Base-by-base conservation (phyloP, 2,797 vertebrate genomes). In the Sebastes reedi region DNA sequence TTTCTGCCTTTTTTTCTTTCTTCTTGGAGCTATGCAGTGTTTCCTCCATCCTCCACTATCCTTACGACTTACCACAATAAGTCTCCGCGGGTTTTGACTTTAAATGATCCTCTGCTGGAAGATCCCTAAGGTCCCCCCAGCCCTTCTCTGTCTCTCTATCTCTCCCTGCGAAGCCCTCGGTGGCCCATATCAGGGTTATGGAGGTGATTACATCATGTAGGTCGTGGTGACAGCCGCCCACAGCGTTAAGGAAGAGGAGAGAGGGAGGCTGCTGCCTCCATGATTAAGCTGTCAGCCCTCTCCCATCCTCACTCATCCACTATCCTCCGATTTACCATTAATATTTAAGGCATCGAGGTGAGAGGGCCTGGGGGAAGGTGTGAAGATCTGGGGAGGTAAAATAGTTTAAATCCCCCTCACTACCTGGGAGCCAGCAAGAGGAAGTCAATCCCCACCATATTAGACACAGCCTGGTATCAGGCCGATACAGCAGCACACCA, bases 181-280 rank as follows among this genome's bases (percentile, higher is more conserved):
- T 91, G 90, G 81, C 83, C 88, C 83, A 80, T 94, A 94, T 93
- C 91, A 88, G 91, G 89, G 90, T 90, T 92, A 90, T 90, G 86
- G 89, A 94, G 90, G 93, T 92, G 94, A 95, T 95, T 95, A 95
- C 94, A 94, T 94, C 94, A 94, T 95, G 94, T 94, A 95, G 93
- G 93, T 94, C 87, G 87, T 82, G 85, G 92, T 92, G 94, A 94
- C 94, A 95, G 94, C 91, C 87, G 85, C 92, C 93, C 88, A 90
- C 89, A 94, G 94, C 87, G 46, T 77, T 87, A 79, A 86, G 77
- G 71, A 84, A 87, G 79, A 87, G 84, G 76, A 86, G 85, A 81
- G 81, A 87, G 69, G 75, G 87, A 83, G 86, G 87, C 88, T 86
- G 80, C 88, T 83, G 84, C 89, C 85, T 88, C 88, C 90, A 88